Evolutionary conservation across 2,797 vertebrate genomes (phyloP).

Genomic region (Dromococcyx pavoninus): DNA sequence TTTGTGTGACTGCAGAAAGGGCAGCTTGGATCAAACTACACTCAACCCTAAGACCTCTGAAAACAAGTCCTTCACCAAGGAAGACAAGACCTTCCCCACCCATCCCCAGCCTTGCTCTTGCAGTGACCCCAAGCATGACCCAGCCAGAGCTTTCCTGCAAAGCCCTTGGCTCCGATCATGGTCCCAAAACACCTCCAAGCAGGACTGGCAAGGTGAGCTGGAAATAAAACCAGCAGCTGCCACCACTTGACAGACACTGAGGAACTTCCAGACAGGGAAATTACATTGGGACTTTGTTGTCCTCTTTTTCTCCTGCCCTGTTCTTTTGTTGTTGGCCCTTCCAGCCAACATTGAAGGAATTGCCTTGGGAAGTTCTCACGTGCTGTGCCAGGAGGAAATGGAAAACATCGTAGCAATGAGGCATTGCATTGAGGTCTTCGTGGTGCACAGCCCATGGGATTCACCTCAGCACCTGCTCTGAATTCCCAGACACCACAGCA

Average conservation of each 20-base stretch:
- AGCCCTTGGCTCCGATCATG: not conserved
- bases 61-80: too few species aligned
- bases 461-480: not conserved
- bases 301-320: accelerated
- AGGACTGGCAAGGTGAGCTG: not conserved
- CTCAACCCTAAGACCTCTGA: not conserved
- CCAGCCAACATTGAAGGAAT: not conserved
- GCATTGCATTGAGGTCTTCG: not conserved
- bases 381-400: not conserved
- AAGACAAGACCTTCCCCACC: not conserved
- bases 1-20: not conserved
- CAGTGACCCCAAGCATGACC: not conserved
- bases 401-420: not conserved
- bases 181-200: not conserved
- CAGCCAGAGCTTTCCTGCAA: not conserved
- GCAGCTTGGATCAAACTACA: not conserved
- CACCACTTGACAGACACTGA: not conserved
- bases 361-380: not conserved
- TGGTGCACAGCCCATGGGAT: not conserved
- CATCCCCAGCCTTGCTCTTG: not conserved
- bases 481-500: not conserved
- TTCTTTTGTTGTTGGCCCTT: not conserved
- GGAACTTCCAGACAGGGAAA: not conserved
- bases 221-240: not conserved
- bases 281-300: accelerated